Evolutionary conservation across 2,113 vertebrate genomes (phyloP), one percentile per base, ranked within the genome.

Genomic region (Corythoichthys haematopterus): DNA sequence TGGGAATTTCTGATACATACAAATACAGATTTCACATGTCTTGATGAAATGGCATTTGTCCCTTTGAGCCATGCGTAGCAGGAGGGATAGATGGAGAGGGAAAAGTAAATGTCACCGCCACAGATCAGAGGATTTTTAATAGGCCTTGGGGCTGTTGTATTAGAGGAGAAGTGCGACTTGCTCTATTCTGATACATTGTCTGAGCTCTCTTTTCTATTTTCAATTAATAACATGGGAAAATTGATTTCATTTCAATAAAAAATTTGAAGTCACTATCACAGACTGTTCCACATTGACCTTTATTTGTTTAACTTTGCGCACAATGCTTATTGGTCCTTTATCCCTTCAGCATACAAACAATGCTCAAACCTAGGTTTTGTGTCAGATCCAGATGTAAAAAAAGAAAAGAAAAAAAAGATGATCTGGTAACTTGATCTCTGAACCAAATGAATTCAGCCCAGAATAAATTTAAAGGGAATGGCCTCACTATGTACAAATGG

Each of bases 101-200:
- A 68, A 53, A 73, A 64, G 69, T 73, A 82, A 81, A 84, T 81
- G 76, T 66, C 79, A 84, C 37, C 58, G 78, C 75, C 69, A 71
- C 73, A 82, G 76, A 84, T 86, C 79, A 85, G 63, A 72, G 76
- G 67, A 40, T 72, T 75, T 78, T 78, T 76, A 81, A 78, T 62
- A 66, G 75, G 52, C 69, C 79, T 75, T 36, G 57, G 52, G 56
- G 71, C 64, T 77, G 80, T 72, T 73, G 57, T 74, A 72, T 84
- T 77, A 70, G 76, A 78, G 48, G 53, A 62, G 58, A 16, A 53
- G 47, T 13, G 28, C 56, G 1, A 12, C 6, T 45, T n/a, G 43
- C 38, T 46, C 65, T 57, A 65, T 59, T 57, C 76, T 81, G 52
- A 43, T 13, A 77, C 70, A 75, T 81, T 75, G 76, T 78, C 70